A percentile compares a stretch with the other conserved stretches of the same genome.
Evolutionary conservation across 64 coral and sea anemone species (phyloP).

Genomic region (Actinia tenebrosa): DNA sequence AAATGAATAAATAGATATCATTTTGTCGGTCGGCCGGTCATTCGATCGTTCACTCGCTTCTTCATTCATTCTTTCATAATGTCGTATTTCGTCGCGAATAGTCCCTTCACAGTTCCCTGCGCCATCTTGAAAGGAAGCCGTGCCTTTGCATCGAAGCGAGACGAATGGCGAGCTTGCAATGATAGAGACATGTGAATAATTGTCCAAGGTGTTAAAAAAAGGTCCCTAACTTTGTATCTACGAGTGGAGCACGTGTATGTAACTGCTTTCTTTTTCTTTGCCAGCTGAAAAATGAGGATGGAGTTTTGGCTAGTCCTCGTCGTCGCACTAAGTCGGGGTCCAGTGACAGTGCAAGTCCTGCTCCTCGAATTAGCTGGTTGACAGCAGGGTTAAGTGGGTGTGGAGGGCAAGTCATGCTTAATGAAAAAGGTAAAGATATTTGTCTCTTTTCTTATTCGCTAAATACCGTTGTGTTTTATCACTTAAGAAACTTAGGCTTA

Average conservation of each 20-base stretch:
- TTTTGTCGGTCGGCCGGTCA: neutral
- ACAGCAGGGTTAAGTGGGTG: constrained; percentile 35
- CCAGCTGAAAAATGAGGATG: neutral
- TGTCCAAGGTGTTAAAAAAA: no score
- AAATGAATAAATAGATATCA: neutral
- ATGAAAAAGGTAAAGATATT: constrained; percentile 44
- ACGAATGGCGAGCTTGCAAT: no score
- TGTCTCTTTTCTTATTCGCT: no score
- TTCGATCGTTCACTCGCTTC: neutral
- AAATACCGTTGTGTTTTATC: no score
- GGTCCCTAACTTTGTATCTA: no score
- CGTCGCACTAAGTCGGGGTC: neutral
- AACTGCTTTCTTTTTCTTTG: neutral
- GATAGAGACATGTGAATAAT: no score
- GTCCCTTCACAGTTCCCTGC: no score
- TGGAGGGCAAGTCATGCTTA: constrained; percentile 54
- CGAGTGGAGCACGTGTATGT: neutral
- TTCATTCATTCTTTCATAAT: no score
- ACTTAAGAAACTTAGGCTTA: neutral
- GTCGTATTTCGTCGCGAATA: no score
- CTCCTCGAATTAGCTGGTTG: constrained; percentile 46
- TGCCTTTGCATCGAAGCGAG: no score
- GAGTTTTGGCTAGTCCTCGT: neutral
- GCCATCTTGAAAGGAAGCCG: no score
- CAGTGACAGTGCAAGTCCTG: constrained; percentile 15